These are phyloP conservation scores for Callospermophilus lateralis DNA, from an alignment of 2,113 vertebrate genomes.

Conservation along the genomic window DNA sequence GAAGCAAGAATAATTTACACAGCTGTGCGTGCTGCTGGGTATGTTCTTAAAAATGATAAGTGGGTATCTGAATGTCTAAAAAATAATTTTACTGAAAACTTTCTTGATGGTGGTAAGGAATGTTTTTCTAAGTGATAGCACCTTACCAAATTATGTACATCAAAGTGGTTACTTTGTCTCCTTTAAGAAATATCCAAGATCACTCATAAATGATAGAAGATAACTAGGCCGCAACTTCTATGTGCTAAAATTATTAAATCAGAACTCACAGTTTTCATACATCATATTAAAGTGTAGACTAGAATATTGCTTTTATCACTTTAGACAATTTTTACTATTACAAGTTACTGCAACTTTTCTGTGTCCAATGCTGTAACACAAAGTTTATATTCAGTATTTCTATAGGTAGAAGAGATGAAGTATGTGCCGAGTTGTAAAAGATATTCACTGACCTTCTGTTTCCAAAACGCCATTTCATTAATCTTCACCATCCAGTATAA, in stretches of 20 bases:
- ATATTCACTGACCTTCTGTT: constrained; percentile 74
- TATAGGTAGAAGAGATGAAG: constrained; percentile 23
- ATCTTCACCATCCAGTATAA: constrained; percentile 66
- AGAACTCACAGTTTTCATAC: not conserved
- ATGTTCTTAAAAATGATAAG: not conserved
- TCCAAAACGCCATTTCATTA: constrained; percentile 72
- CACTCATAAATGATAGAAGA: not conserved
- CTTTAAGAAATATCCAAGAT: not conserved
- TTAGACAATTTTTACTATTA: not conserved
- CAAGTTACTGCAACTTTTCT: not conserved
- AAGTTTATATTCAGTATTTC: constrained; percentile 52
- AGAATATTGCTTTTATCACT: not conserved
- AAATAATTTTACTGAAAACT: not conserved
- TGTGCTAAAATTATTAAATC: not conserved
- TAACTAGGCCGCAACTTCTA: not conserved
- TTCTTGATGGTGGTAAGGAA: not conserved
- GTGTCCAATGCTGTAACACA: not conserved
- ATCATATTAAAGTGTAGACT: not conserved
- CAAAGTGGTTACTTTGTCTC: not conserved
- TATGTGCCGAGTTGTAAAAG: constrained; percentile 52
- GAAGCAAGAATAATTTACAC: not conserved
- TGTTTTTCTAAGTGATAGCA: not conserved
- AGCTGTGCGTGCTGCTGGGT: not conserved
- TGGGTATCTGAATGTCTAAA: not conserved
- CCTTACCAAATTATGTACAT: not conserved